These are phyloP conservation scores for Lycia hirtaria DNA, from an alignment of 2,888 invertebrate genomes.

Conservation along the genomic window DNA sequence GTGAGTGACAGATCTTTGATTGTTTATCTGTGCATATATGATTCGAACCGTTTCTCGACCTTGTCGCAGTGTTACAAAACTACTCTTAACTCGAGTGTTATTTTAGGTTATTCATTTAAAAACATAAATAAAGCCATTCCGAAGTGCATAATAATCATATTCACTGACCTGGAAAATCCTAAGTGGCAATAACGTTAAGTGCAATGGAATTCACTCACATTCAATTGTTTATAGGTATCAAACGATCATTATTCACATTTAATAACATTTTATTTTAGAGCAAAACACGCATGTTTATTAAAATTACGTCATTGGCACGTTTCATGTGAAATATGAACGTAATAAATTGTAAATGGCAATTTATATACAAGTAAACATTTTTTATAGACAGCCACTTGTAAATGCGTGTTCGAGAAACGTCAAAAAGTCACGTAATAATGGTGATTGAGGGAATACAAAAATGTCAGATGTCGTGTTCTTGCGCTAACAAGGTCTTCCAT, in stretches of 20 bases:
- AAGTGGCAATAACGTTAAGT: slow-evolving; percentile 23
- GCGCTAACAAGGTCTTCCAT: slow-evolving; percentile 25
- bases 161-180: slow-evolving; percentile 17
- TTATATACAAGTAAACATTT: slow-evolving; percentile 7
- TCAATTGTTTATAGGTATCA: slow-evolving; percentile 21
- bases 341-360: slow-evolving; percentile 2
- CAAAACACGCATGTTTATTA: slow-evolving; percentile 18
- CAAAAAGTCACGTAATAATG: slow-evolving; percentile 25
- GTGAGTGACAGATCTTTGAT: slow-evolving; percentile 53
- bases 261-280: slow-evolving; percentile 3
- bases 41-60: slow-evolving; percentile 41
- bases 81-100: slow-evolving; percentile 10
- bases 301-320: slow-evolving; percentile 18
- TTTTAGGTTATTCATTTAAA: slow-evolving; percentile 38
- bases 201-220: slow-evolving; percentile 15
- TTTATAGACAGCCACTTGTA: background rate
- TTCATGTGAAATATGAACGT: slow-evolving; percentile 5
- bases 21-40: slow-evolving; percentile 19
- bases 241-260: slow-evolving; percentile 8
- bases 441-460: slow-evolving; percentile 22
- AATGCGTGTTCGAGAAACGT: slow-evolving; percentile 15
- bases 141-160: slow-evolving; percentile 14
- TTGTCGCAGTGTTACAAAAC: slow-evolving; percentile 40
- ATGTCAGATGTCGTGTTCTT: slow-evolving; percentile 23
- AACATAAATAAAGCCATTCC: slow-evolving; percentile 2